Evolutionary conservation across 1,140 invertebrate species (phyloP).

Genomic region (silkworm (Bombyx mori)): ASM3026992v2 NC_085111.1:13162501-13163000

Average conservation of each 20-base stretch:
- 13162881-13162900: too few species aligned
- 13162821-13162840: neutral
- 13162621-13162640: slow-evolving; percentile 38
- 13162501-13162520: slow-evolving; percentile 37
- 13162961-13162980: too few species aligned
- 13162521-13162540: slow-evolving; percentile 34
- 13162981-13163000: too few species aligned
- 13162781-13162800: too few species aligned
- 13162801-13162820: too few species aligned
- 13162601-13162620: slow-evolving; percentile 39
- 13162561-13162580: slow-evolving; percentile 46
- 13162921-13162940: too few species aligned
- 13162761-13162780: too few species aligned
- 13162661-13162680: slow-evolving; percentile 35
- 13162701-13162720: neutral
- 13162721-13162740: neutral
- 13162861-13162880: too few species aligned
- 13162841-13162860: neutral
- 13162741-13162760: too few species aligned
- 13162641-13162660: slow-evolving; percentile 28
- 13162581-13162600: slow-evolving; percentile 46
- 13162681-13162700: slow-evolving; percentile 38
- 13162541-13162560: slow-evolving; percentile 50
- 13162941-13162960: too few species aligned
- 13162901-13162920: too few species aligned